These are phyloP conservation scores for Arnoldichthys spilopterus DNA, from an alignment of 2,797 vertebrate genomes.

Conservation along the genomic window DNA sequence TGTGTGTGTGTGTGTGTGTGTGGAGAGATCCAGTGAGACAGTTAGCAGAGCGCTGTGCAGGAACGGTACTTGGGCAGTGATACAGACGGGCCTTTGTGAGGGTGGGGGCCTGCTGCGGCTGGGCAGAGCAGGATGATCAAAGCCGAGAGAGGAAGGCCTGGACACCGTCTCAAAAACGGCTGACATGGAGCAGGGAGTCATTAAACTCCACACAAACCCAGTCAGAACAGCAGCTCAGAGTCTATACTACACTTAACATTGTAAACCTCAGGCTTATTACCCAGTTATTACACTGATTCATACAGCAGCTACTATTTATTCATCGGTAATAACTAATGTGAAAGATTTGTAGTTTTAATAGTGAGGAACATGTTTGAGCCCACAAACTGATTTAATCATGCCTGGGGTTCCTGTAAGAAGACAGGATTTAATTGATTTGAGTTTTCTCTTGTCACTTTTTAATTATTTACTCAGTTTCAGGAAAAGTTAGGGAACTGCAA, in stretches of 20 bases:
- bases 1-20: no score
- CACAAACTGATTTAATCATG: no score
- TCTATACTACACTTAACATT: not conserved
- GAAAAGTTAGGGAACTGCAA: no score
- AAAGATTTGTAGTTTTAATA: no score
- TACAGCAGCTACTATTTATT: not conserved
- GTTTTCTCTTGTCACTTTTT: no score
- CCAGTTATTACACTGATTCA: not conserved
- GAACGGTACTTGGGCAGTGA: slow-evolving; percentile 43
- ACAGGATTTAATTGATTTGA: no score
- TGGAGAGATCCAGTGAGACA: no score
- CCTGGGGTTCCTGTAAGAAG: no score
- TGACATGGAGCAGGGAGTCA: slow-evolving; percentile 51
- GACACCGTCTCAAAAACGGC: slow-evolving; percentile 55
- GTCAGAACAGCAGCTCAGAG: not conserved
- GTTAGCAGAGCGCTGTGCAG: no score
- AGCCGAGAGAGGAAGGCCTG: slow-evolving; percentile 53
- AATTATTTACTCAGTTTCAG: no score
- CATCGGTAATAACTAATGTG: not conserved
- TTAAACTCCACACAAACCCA: slow-evolving; percentile 16
- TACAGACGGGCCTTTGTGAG: slow-evolving; percentile 61
- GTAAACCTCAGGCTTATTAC: not conserved
- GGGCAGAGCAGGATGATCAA: slow-evolving; percentile 53
- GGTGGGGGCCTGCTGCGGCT: slow-evolving; percentile 41
- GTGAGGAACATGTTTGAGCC: no score